phyloP scores from a whole-genome alignment of 1,140 invertebrate genomes.

The Druon quercuslanigerum region DNA sequence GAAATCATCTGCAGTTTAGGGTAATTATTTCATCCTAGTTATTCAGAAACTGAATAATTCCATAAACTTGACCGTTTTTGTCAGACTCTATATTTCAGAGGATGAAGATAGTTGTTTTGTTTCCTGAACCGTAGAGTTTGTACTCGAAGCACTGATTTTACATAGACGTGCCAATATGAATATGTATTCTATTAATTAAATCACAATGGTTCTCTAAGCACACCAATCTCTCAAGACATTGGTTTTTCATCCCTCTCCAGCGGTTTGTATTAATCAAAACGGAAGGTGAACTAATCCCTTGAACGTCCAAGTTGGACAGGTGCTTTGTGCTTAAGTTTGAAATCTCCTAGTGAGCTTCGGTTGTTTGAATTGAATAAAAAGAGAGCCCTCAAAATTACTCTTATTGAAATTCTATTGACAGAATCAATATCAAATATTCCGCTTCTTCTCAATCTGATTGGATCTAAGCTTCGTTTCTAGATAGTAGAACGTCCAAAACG shows the following conservation, averaged over 20 bases:
- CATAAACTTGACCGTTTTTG: too few relatives aligned
- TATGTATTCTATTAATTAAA: constrained; percentile 41
- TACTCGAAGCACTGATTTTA: constrained; percentile 24
- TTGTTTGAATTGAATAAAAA: too few relatives aligned
- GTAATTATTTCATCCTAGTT: too few relatives aligned
- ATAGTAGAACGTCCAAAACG: too few relatives aligned
- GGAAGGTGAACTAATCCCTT: constrained; percentile 1
- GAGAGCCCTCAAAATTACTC: constrained; percentile 31
- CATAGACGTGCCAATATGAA: constrained; percentile 32
- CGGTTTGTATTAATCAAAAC: neutral
- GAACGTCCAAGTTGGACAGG: constrained; percentile 18
- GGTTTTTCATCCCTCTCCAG: constrained; percentile 8
- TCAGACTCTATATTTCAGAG: too few relatives aligned
- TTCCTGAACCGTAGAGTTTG: too few relatives aligned
- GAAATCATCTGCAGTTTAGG: too few relatives aligned
- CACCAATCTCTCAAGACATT: neutral
- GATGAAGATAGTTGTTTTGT: too few relatives aligned
- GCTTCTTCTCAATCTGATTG: neutral
- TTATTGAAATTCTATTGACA: constrained; percentile 37
- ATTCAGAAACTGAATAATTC: too few relatives aligned
- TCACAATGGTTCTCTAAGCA: constrained; percentile 37
- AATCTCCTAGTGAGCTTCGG: too few relatives aligned
- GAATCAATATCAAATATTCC: constrained; percentile 31
- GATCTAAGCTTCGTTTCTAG: too few relatives aligned
- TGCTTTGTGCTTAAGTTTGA: neutral